Conservation (phyloP, 2,113 vertebrate species). For the Entomyzon cyanotis region DNA sequence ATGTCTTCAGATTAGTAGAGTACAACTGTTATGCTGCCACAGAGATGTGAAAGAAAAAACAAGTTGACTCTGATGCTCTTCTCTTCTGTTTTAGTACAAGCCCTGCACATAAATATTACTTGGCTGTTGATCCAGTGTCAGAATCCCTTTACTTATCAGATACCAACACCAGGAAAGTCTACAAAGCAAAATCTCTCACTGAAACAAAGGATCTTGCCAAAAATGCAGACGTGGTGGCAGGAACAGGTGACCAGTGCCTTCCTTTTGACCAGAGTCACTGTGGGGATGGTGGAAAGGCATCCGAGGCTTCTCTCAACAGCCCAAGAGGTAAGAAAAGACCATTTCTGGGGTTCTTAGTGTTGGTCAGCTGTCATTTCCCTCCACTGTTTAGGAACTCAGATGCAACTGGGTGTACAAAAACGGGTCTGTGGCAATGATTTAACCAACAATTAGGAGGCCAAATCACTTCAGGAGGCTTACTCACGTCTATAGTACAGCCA, state of each 20-base stretch:
- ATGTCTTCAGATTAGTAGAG: neutral
- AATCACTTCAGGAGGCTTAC: neutral
- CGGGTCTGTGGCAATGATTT: neutral
- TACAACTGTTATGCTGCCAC: neutral
- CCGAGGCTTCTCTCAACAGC: constrained; percentile 91
- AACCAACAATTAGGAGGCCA: neutral
- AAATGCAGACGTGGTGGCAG: constrained; percentile 93
- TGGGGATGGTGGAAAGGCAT: constrained; percentile 90
- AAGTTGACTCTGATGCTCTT: constrained; percentile 50
- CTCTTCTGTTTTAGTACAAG: constrained; percentile 83
- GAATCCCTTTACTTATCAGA: constrained; percentile 95
- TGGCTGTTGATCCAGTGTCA: constrained; percentile 92
- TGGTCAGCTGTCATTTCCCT: neutral
- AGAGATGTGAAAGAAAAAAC: neutral
- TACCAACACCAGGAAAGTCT: constrained; percentile 93
- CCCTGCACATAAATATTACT: constrained; percentile 96
- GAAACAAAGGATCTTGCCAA: constrained; percentile 92
- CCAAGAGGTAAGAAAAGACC: constrained; percentile 86
- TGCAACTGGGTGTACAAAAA: neutral
- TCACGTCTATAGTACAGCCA: neutral
- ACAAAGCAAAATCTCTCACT: constrained; percentile 87
- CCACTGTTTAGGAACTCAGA: neutral
- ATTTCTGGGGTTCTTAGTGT: neutral
- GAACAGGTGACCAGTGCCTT: constrained; percentile 95
- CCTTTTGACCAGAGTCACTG: constrained; percentile 97